Evolutionary conservation across 2,888 invertebrate genomes (phyloP), one percentile per base, ranked within the genome.

Genomic region (Sturmia bella): DNA sequence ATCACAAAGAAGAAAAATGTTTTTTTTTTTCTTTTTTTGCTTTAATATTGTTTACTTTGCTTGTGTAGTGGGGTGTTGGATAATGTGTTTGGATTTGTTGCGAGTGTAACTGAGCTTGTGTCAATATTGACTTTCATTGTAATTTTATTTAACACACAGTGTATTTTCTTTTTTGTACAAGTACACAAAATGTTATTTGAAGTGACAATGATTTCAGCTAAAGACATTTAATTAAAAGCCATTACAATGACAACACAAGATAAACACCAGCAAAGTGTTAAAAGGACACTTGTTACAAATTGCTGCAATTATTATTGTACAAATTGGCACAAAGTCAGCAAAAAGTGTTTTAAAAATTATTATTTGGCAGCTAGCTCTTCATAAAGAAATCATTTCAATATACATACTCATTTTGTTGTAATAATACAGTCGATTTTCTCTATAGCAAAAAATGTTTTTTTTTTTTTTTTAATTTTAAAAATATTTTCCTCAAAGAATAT

Each of bases 161-260:
- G 57, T 72, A 39, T 54, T 76, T 52, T 15, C 41, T 41, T 48
- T 43, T 59, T 57, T n/a, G 37, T 48, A 3, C 3, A n/a, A 13
- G 3, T 43, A n/a, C 0, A 19, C 6, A 19, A 6, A 4, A 19
- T 39, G 15, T 24, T 19, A 3, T 56, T 54, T 21, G n/a, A 19
- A 24, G 13, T 66, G 52, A 61, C 64, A 79, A 15, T 45, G 57
- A 59, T 32, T 43, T 37, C 50, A 77, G 50, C 32, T 43, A 50
- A 75, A 70, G 56, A 50, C 56, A 48, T 77, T 77, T 77, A 64
- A 72, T 66, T 72, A 66, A 72, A 66, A 52, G 32, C 64, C 63
- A 59, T 59, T 52, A 59, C 43, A 72, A 59, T 59, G 52, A 41
- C 78, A 78, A 37, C 19, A 24, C 27, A 70, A n/a, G n/a, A 19